Conservation (phyloP, 2,113 vertebrate genomes). For the Corythornis vintsioides region DNA sequence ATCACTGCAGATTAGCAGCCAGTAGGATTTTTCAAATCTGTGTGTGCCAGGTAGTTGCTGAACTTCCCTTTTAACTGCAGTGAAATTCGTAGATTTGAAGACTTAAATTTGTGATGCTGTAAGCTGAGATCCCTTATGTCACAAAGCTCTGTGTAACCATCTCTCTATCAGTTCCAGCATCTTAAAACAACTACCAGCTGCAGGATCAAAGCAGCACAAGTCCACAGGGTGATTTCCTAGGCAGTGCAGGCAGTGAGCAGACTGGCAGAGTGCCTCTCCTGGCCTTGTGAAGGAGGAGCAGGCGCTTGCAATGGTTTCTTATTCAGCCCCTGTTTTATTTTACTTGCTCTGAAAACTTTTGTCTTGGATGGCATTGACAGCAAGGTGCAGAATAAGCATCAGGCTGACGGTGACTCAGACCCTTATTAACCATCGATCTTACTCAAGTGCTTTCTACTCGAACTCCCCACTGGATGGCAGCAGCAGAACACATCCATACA, state of each 20-base stretch:
- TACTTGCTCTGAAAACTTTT: background rate
- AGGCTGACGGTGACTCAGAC: background rate
- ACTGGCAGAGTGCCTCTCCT: background rate
- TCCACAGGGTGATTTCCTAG: background rate
- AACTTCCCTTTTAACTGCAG: background rate
- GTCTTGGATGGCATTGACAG: background rate
- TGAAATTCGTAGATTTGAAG: background rate
- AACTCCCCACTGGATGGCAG: conserved; percentile 59
- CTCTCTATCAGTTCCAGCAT: background rate
- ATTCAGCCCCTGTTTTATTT: background rate
- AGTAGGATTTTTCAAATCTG: background rate
- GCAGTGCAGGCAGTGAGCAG: background rate
- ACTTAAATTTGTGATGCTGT: background rate
- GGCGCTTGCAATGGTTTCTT: background rate
- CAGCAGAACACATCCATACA: background rate
- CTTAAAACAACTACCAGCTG: background rate
- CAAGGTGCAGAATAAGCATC: background rate
- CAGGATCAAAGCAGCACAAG: rapidly evolving
- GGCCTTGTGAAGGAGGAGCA: background rate
- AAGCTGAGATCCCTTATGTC: background rate
- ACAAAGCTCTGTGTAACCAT: background rate
- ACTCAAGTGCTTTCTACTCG: background rate
- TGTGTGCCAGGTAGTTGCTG: background rate
- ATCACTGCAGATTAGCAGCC: background rate
- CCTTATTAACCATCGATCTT: background rate